Conservation (phyloP, 2,888 invertebrate species). For the Limnephilus lunatus region DNA sequence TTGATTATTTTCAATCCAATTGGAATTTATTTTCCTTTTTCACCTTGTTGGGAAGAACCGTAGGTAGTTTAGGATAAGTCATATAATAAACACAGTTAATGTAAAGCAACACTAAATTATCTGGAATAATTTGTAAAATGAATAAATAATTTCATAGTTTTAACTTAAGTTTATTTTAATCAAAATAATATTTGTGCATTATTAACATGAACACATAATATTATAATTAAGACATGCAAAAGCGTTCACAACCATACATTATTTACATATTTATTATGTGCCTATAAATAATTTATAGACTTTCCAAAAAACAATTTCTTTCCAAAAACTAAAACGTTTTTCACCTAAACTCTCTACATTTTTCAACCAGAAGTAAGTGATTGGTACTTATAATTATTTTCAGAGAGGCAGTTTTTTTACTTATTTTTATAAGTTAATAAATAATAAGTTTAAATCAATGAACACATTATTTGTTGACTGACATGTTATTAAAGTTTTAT, state of each 20-base stretch:
- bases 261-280: not conserved
- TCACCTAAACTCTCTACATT: not conserved
- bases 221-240: not conserved
- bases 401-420: not conserved
- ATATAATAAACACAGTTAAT: too few species aligned
- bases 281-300: not conserved
- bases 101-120: too few species aligned
- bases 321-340: not conserved
- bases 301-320: not conserved
- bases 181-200: not conserved
- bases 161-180: not conserved
- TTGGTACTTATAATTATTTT: not conserved
- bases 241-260: conserved; percentile 29
- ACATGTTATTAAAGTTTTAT: not conserved
- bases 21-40: not conserved
- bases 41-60: not conserved
- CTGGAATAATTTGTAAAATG: not conserved
- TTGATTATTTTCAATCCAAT: not conserved
- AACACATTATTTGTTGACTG: not conserved
- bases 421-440: not conserved
- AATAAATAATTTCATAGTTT: not conserved
- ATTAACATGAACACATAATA: conserved; percentile 10
- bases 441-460: not conserved
- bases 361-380: too few species aligned
- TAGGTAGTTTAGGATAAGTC: too few species aligned